These are phyloP conservation scores for Oxycera nigricornis DNA, from an alignment of 2,888 invertebrate genomes.

Conservation along the genomic window DNA sequence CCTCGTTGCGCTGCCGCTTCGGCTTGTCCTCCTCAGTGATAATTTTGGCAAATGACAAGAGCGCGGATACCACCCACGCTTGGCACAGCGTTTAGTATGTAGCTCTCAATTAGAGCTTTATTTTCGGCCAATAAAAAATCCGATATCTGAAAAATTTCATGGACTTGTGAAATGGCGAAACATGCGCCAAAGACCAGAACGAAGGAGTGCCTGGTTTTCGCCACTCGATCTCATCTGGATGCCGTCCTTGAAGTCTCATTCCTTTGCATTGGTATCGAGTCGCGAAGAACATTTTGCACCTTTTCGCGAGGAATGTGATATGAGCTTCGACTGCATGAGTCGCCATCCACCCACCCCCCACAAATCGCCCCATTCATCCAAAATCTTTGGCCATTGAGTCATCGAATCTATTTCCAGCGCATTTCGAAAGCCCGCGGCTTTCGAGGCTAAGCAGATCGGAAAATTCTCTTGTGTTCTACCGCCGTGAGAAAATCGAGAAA, in stretches of 20 bases:
- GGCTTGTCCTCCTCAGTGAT: background rate
- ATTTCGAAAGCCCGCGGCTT: conserved; percentile 10
- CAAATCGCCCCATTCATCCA: background rate
- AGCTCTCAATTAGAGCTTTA: conserved; percentile 8
- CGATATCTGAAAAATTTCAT: background rate
- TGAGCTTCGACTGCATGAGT: conserved; percentile 16
- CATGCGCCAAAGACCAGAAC: background rate
- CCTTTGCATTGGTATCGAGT: background rate
- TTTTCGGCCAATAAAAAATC: conserved; percentile 4
- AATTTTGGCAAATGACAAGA: background rate
- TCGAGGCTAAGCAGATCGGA: conserved; percentile 6
- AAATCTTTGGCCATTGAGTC: conserved; percentile 7
- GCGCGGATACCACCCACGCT: conserved; percentile 13
- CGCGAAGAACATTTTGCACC: background rate
- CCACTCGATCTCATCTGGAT: conserved; percentile 7
- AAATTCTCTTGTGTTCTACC: background rate
- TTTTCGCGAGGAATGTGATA: conserved; percentile 21
- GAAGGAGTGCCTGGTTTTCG: background rate
- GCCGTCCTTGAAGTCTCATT: background rate
- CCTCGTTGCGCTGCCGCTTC: background rate
- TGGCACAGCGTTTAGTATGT: background rate
- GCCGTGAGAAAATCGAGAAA: background rate
- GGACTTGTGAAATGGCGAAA: background rate
- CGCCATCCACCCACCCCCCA: background rate
- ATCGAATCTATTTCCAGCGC: background rate